Evolutionary conservation across 2,888 invertebrate species (phyloP).

Genomic region (Dyspetes luteomarginatus): DNA sequence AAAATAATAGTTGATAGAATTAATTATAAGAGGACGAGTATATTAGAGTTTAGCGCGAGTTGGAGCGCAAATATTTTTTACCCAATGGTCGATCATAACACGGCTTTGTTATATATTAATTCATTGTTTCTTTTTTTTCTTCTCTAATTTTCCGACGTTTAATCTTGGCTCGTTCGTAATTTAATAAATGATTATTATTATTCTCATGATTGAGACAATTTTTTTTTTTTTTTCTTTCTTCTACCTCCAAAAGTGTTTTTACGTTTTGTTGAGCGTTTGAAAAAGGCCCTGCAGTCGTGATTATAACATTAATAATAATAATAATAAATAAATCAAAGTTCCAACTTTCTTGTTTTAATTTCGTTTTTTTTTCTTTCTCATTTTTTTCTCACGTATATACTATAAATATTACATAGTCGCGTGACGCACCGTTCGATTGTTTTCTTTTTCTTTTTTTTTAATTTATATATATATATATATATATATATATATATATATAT

Average conservation of each 20-base stretch:
- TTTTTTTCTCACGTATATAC: slow-evolving; percentile 11
- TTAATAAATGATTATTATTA: slow-evolving; percentile 16
- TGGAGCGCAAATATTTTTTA: slow-evolving; percentile 29
- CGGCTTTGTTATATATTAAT: slow-evolving; percentile 21
- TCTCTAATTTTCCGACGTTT: slow-evolving; percentile 21
- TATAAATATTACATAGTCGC: slow-evolving; percentile 24
- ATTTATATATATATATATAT: slow-evolving; percentile 1
- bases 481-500: neutral
- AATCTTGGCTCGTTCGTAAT: neutral
- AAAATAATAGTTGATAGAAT: slow-evolving; percentile 69
- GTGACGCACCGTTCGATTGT: slow-evolving; percentile 12
- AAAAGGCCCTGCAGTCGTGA: slow-evolving; percentile 6
- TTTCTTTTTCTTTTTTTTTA: slow-evolving; percentile 26
- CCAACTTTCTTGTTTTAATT: slow-evolving; percentile 38
- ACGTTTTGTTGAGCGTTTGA: slow-evolving; percentile 28
- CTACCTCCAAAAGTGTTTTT: slow-evolving; percentile 40
- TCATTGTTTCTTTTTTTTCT: slow-evolving; percentile 36
- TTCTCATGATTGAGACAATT: neutral
- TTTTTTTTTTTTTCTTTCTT: slow-evolving; percentile 44
- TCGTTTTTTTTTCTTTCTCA: slow-evolving; percentile 4
- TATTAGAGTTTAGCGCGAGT: neutral
- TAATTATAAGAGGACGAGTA: slow-evolving; percentile 11
- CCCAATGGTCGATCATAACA: neutral
- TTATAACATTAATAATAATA: neutral
- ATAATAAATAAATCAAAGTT: neutral